Evolutionary conservation across 2,797 vertebrate genomes (phyloP).

Genomic region (Sebastes nivosus): DNA sequence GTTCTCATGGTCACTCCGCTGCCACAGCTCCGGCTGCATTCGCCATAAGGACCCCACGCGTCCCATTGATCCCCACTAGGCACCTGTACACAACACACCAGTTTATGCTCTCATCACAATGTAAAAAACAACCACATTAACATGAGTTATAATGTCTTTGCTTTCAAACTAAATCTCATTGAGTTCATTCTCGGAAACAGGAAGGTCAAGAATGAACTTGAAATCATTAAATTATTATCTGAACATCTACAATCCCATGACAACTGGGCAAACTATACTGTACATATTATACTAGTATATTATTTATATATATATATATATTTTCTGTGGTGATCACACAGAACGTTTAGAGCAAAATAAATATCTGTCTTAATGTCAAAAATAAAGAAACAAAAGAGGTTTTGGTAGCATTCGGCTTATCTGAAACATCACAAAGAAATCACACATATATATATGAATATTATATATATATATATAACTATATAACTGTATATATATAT

Average conservation of each 20-base stretch:
- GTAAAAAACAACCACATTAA: background rate
- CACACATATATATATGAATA: no score
- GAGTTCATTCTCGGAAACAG: background rate
- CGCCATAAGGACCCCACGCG: conserved; percentile 87
- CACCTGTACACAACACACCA: conserved; percentile 53
- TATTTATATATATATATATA: no score
- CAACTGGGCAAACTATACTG: background rate
- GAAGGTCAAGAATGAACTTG: no score
- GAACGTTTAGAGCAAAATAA: background rate
- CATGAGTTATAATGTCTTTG: background rate
- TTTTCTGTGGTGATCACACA: background rate
- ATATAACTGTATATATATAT: no score
- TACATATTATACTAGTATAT: no score
- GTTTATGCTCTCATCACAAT: background rate
- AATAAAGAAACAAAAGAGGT: background rate
- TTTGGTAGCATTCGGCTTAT: no score
- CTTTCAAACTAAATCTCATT: background rate
- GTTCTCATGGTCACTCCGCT: conserved; percentile 87
- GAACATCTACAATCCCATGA: background rate
- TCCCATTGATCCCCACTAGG: conserved; percentile 86
- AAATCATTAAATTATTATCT: background rate
- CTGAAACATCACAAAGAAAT: no score
- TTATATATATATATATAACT: no score
- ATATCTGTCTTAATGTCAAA: no score
- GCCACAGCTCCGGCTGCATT: conserved; percentile 93